Evolutionary conservation across 2,797 vertebrate genomes (phyloP).

Genomic region (Toxotes lorentzi): DNA sequence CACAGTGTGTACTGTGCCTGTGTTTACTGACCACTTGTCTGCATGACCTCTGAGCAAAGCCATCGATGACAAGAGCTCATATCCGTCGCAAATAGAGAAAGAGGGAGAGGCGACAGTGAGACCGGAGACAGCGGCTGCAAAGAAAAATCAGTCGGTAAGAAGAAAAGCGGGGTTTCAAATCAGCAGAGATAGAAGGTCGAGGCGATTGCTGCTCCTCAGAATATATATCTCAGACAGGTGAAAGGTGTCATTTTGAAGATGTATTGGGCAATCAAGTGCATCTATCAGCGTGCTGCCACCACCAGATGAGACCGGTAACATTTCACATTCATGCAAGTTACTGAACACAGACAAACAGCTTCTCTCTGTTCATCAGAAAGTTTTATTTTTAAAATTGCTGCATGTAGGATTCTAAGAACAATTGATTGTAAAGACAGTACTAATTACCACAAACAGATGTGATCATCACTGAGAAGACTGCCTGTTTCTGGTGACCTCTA

Average conservation of each 20-base stretch:
- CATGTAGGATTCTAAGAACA: neutral
- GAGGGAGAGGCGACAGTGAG: neutral
- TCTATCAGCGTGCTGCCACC: conserved; percentile 4
- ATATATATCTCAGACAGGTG: conserved; percentile 20
- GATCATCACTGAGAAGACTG: neutral
- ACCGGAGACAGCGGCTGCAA: conserved; percentile 25
- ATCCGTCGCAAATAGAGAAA: conserved; percentile 34
- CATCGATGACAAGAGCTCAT: conserved; percentile 24
- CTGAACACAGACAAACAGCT: too few species aligned
- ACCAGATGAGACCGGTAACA: conserved; percentile 23
- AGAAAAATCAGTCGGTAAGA: conserved; percentile 3
- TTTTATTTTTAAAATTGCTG: conserved; percentile 3
- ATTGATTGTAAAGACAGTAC: neutral
- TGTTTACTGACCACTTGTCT: conserved; percentile 43
- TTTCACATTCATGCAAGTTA: too few species aligned
- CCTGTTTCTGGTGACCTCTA: neutral
- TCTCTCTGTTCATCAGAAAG: neutral
- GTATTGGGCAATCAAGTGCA: neutral
- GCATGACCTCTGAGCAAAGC: conserved; percentile 27
- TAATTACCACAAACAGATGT: neutral
- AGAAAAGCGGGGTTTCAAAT: conserved; percentile 33
- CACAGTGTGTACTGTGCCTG: neutral
- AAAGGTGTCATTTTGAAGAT: conserved; percentile 43
- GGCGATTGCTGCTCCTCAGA: conserved; percentile 27
- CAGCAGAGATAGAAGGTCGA: conserved; percentile 30